Evolutionary conservation across 2,888 invertebrate genomes (phyloP), one percentile per base, ranked within the genome.

Genomic region (Endomychus coccineus): DNA sequence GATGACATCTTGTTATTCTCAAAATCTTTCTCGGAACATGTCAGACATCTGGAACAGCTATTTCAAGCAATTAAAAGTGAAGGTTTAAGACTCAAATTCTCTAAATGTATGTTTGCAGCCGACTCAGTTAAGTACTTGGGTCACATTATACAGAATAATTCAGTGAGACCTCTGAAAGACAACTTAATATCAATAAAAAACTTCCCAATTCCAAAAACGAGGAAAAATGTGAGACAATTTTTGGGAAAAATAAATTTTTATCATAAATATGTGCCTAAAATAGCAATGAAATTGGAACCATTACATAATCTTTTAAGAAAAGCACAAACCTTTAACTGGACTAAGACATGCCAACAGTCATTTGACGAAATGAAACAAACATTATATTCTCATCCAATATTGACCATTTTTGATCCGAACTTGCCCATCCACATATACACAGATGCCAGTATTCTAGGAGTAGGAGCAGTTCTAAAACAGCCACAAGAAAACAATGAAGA

Each of bases 391-490:
- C 42, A 36, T n/a, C n/a, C n/a, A n/a, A n/a, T n/a, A n/a, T n/a
- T n/a, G n/a, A n/a, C n/a, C n/a, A n/a, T n/a, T n/a, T n/a, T n/a
- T n/a, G n/a, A n/a, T n/a, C 43, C 43, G 23, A 34, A 44, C 4
- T 15, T 42, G 33, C 40, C 43, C 35, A 48, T 45, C n/a, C 15
- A 36, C 23, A 46, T 52, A 21, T 45, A 46, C 25, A 52, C 49
- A 16, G 51, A 53, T 36, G 53, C 43, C 16, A 49, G 49, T 40
- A 29, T 44, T 7, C 16, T 36, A 39, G 51, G 51, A 16, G 19
- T 50, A 7, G 53, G 49, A 33, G 51, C 48, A 10, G 40, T 48
- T 6, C 33, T 52, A 19, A 49, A 50, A 43, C 48, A 51, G 40
- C 13, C 11, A 15, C 14, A 35, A 12, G 11, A 23, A 33, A 28